Conservation (phyloP, 2,797 vertebrate species). For the Taeniopygia guttata region DNA sequence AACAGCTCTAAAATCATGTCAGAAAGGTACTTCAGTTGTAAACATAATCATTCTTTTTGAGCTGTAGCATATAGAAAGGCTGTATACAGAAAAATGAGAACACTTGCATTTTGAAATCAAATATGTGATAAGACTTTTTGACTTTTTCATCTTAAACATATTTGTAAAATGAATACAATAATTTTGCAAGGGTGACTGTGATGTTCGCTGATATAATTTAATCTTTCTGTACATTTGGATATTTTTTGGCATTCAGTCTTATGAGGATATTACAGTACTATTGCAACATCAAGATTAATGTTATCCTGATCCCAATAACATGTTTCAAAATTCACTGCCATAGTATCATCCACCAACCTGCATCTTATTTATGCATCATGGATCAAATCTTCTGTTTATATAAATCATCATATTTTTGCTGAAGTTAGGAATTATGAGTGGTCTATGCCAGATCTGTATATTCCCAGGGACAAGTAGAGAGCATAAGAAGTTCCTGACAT, state of each 20-base stretch:
- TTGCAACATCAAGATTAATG: neutral
- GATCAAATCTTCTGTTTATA: neutral
- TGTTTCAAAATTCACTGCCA: neutral
- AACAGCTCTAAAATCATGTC: neutral
- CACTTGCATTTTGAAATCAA: neutral
- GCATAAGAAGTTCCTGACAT: neutral
- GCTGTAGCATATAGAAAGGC: neutral
- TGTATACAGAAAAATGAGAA: neutral
- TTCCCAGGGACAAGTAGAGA: neutral
- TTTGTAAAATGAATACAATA: neutral
- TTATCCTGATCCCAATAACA: neutral
- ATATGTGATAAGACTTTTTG: neutral
- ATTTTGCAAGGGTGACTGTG: neutral
- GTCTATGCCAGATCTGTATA: conserved; percentile 14
- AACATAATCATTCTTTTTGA: neutral
- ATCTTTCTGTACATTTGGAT: neutral
- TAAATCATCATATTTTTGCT: conserved; percentile 26
- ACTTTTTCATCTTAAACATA: neutral
- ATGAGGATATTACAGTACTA: neutral
- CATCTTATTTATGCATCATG: neutral
- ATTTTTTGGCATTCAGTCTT: neutral
- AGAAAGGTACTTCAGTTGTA: neutral
- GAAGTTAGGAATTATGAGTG: neutral
- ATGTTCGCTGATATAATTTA: neutral
- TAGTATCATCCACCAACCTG: neutral